Conservation (phyloP, 92 coral and sea anemone genomes). For the Pocillopora grandis region DNA sequence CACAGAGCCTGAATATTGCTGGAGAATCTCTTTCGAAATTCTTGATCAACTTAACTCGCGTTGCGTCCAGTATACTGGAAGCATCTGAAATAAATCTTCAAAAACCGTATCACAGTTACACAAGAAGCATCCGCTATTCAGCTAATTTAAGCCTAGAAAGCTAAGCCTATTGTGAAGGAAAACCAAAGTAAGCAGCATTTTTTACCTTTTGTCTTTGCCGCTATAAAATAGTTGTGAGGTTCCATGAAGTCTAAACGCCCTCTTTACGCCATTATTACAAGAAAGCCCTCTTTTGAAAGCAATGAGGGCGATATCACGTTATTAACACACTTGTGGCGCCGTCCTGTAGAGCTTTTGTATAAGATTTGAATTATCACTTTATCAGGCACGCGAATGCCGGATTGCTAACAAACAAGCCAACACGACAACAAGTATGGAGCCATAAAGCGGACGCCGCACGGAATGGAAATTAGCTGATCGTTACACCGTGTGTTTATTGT, state of each 20-base stretch:
- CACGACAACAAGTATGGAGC: conserved; percentile 2
- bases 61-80: neutral
- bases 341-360: neutral
- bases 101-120: neutral
- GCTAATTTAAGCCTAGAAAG: neutral
- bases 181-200: neutral
- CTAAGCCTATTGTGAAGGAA: neutral
- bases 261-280: conserved; percentile 22
- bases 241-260: conserved; percentile 33
- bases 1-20: conserved; percentile 7
- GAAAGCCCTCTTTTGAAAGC: conserved; percentile 28
- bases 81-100: neutral
- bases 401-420: neutral
- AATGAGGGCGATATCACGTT: conserved; percentile 37
- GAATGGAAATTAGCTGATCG: neutral
- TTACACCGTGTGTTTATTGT: neutral
- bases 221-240: conserved; percentile 16
- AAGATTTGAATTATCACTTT: neutral
- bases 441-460: neutral
- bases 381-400: conserved; percentile 31
- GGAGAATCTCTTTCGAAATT: neutral
- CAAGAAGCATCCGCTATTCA: neutral
- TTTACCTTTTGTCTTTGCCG: conserved; percentile 7
- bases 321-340: conserved; percentile 41
- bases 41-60: neutral